Percentiles rank a stretch among this genome's conserved stretches.
phyloP scores from a whole-genome alignment of 2,797 vertebrate species.

The Coendou prehensilis region DNA sequence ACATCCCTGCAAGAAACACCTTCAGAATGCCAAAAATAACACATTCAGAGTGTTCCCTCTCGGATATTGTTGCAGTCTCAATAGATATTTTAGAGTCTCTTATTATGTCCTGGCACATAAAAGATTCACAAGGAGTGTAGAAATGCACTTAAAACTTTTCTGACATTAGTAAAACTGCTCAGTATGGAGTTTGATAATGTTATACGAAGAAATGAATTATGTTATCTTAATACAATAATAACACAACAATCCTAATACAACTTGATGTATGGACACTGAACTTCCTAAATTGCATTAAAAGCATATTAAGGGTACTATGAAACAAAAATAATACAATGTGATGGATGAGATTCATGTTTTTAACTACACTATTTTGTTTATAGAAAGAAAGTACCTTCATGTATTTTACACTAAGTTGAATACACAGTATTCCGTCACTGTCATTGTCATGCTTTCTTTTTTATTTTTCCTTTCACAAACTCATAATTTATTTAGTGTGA shows the following conservation, averaged over 20 bases:
- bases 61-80: slow-evolving; percentile 70
- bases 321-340: slow-evolving; percentile 77
- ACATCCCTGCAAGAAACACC: slow-evolving; percentile 14
- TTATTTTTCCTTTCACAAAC: neutral
- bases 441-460: neutral
- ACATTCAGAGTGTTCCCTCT: slow-evolving; percentile 71
- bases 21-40: slow-evolving; percentile 71
- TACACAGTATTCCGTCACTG: no score
- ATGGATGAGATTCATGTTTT: slow-evolving; percentile 84
- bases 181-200: slow-evolving; percentile 77
- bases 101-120: slow-evolving; percentile 73
- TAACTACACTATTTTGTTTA: slow-evolving; percentile 74
- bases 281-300: slow-evolving; percentile 83
- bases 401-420: neutral
- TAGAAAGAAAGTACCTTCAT: slow-evolving; percentile 61
- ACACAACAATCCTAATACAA: slow-evolving; percentile 81
- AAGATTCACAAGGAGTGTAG: slow-evolving; percentile 80
- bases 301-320: slow-evolving; percentile 81
- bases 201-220: slow-evolving; percentile 83
- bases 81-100: slow-evolving; percentile 72
- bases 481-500: neutral
- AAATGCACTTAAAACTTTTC: slow-evolving; percentile 81
- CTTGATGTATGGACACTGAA: slow-evolving; percentile 86
- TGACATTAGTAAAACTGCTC: slow-evolving; percentile 81
- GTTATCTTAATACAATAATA: slow-evolving; percentile 84